Base-by-base conservation (phyloP, 2,888 invertebrate species). In the Boloria euphrosyne region DNA sequence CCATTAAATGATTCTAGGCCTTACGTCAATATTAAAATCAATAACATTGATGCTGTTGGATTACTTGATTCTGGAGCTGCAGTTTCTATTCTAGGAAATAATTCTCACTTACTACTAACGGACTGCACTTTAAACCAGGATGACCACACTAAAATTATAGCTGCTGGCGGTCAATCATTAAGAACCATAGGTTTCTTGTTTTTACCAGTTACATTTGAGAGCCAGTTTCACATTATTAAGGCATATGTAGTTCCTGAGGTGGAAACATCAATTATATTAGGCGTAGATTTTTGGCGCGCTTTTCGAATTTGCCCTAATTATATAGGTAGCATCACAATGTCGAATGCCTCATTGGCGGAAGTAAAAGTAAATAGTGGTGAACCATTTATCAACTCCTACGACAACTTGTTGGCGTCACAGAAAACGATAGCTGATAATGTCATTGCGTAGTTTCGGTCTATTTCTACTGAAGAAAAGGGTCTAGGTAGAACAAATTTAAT, bases 401-500 rank as follows among this genome's bases (percentile, higher is more conserved):
- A 13, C 46, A 46, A 3, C 13, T 22, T 22, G 6, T 17, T 13
- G 18, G 51, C 17, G 22, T 51, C 43, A 43, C 68, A 73, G 43
- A 69, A 50, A 13, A 1, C 13, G 13, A 65, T 49, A 17, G 74
- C 70, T 18, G 70, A 75, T 47, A 13, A 68, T 22, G n/a, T 73
- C 3, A 67, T 73, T 7, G 13, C 14, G 10, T 65, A 73, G 44
- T 73, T 75, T 52, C 16, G 47, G 0, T 59, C 69, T 7, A 72
- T 73, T 18, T 73, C 73, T 6, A 70, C 57, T 43, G 69, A 73
- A 65, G 7, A 57, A 14, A 57, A 61, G 17, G 74, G 76, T 18
- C 38, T 60, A 6, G 75, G 77, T 27, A 53, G 70, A 0, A 77
- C 75, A 1, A 27, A 63, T 3, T 6, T 76, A 2, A 73, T 72